Evolutionary conservation across 2,113 vertebrate species (phyloP).

Genomic region (Tretioscincus oriximinensis): DNA sequence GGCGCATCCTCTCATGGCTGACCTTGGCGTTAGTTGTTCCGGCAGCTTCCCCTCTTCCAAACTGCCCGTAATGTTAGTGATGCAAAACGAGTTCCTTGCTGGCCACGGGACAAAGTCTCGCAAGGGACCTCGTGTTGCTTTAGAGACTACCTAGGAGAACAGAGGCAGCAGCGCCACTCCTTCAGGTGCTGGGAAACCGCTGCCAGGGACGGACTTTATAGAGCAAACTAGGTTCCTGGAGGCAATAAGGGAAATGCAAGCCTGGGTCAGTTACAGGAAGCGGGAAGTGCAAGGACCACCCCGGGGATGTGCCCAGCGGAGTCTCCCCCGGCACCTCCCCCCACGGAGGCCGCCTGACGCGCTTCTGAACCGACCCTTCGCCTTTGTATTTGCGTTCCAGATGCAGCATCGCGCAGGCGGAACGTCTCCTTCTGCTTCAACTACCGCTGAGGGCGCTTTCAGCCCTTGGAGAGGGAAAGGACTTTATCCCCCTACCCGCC

Average conservation of each 20-base stretch:
- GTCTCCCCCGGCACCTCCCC: not conserved
- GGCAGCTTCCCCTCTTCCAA: not conserved
- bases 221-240: too few species aligned
- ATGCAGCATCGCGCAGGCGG: not conserved
- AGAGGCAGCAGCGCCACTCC: too few species aligned
- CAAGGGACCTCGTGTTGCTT: too few species aligned
- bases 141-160: too few species aligned
- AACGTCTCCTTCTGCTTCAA: constrained; percentile 39
- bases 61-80: not conserved
- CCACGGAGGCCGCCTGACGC: not conserved
- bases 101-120: not conserved
- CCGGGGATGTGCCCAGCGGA: not conserved
- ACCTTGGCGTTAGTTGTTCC: not conserved
- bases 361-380: not conserved
- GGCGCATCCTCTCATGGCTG: not conserved
- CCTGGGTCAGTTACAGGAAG: too few species aligned
- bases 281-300: not conserved
- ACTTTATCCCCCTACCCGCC: not conserved
- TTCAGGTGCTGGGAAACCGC: too few species aligned
- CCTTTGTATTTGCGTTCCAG: constrained; percentile 27
- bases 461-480: not conserved
- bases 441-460: constrained; percentile 10
- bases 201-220: too few species aligned
- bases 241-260: too few species aligned
- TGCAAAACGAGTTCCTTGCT: accelerated